Evolutionary conservation across 2,888 invertebrate species (phyloP).

Genomic region (Neoascia interrupta): DNA sequence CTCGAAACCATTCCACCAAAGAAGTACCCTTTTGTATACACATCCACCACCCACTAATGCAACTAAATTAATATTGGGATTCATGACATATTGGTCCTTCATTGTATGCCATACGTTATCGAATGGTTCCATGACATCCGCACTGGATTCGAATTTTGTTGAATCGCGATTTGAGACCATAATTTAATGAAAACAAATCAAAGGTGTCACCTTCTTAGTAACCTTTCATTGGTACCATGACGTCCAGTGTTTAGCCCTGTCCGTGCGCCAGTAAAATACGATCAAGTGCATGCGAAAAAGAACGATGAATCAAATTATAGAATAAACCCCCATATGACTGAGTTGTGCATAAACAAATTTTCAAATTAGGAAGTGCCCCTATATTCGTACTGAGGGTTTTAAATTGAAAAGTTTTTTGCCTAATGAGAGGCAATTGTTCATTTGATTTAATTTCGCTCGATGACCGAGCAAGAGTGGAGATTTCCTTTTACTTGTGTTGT

Average conservation of each 20-base stretch:
- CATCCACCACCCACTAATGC: conserved; percentile 45
- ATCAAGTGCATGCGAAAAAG: conserved; percentile 20
- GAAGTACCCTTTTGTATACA: conserved; percentile 28
- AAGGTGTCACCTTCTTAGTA: conserved; percentile 22
- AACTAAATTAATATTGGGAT: conserved; percentile 49
- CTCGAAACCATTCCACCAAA: conserved; percentile 16
- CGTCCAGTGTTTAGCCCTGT: background rate
- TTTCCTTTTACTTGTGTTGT: conserved; percentile 39
- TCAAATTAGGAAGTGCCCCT: conserved; percentile 57
- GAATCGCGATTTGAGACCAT: conserved; percentile 15
- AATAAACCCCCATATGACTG: background rate
- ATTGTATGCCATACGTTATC: conserved; percentile 38
- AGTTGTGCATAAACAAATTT: conserved; percentile 11
- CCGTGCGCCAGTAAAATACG: conserved; percentile 2
- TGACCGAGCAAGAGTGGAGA: conserved; percentile 62
- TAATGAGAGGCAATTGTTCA: conserved; percentile 77
- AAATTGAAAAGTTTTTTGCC: conserved; percentile 71
- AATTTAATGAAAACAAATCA: conserved; percentile 47
- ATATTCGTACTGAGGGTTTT: conserved; percentile 33
- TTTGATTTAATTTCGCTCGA: conserved; percentile 67
- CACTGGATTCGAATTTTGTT: background rate
- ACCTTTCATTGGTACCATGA: conserved; percentile 3
- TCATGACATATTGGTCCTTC: conserved; percentile 53
- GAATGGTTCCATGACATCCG: conserved; percentile 5
- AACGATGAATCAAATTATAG: conserved; percentile 1